These are phyloP conservation scores for Tenthredo scrophulariae DNA, from an alignment of 2,888 invertebrate species.

Conservation along the genomic window DNA sequence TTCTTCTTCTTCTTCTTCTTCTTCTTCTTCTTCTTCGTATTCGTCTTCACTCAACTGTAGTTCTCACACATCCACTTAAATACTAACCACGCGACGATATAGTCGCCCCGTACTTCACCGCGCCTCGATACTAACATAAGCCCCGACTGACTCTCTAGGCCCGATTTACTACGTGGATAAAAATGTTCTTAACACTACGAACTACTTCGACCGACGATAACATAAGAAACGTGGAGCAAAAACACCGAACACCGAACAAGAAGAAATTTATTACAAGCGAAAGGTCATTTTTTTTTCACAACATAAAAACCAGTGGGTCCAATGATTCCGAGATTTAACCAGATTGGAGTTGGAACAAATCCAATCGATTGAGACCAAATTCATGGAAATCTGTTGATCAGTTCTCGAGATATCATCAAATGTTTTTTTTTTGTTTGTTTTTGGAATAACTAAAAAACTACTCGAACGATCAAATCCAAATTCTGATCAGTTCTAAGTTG, in stretches of 20 bases:
- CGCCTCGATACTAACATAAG: not conserved
- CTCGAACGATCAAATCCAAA: not conserved
- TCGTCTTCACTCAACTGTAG: not conserved
- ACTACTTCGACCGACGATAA: too few species aligned
- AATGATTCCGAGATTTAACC: too few species aligned
- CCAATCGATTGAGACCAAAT: not conserved
- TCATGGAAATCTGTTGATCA: not conserved
- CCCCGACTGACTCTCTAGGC: not conserved
- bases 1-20: slow-evolving; percentile 18
- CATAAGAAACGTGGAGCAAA: too few species aligned
- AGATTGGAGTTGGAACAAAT: not conserved
- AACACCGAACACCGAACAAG: too few species aligned
- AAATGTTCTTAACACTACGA: not conserved
- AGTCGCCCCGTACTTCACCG: slow-evolving; percentile 6
- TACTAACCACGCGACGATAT: slow-evolving; percentile 15
- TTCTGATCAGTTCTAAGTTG: not conserved
- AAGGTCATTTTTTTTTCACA: not conserved
- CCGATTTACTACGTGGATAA: slow-evolving; percentile 20
- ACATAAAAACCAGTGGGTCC: not conserved
- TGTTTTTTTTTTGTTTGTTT: not conserved
- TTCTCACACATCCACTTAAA: slow-evolving; percentile 16
- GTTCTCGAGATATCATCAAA: not conserved
- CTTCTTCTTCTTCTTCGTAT: not conserved
- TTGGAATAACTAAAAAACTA: not conserved
- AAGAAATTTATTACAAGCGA: too few species aligned